Evolutionary conservation across 2,113 vertebrate genomes (phyloP).

Genomic region (Nematolebias whitei): DNA sequence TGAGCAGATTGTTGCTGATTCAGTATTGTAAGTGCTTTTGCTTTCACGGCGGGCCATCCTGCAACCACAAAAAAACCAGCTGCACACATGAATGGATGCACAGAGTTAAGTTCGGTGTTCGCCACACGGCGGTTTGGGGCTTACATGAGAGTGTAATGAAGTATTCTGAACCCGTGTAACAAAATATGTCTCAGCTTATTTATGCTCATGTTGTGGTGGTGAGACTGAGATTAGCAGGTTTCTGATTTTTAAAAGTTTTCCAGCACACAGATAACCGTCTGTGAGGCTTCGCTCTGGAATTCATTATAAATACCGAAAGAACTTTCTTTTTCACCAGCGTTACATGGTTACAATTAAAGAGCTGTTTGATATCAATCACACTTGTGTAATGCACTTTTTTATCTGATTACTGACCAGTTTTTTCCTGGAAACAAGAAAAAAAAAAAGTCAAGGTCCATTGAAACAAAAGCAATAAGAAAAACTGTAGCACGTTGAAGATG

Average conservation of each 20-base stretch:
- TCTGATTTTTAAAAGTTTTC: conserved; percentile 27
- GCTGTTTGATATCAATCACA: conserved; percentile 24
- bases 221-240: conserved; percentile 18
- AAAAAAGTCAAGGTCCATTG: neutral
- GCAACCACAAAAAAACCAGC: conserved; percentile 52
- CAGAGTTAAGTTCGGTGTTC: neutral
- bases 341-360: conserved; percentile 17
- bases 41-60: conserved; percentile 66
- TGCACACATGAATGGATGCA: conserved; percentile 35
- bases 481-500: neutral
- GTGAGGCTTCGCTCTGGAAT: conserved; percentile 12
- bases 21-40: conserved; percentile 55
- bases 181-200: conserved; percentile 47
- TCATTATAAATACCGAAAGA: conserved; percentile 9
- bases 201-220: conserved; percentile 49
- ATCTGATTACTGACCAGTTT: neutral
- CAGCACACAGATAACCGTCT: conserved; percentile 19
- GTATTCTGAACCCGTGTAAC: conserved; percentile 32
- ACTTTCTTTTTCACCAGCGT: neutral
- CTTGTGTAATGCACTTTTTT: conserved; percentile 18
- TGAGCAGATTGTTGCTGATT: conserved; percentile 65
- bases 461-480: neutral
- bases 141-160: conserved; percentile 28
- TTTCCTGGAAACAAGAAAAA: conserved; percentile 5
- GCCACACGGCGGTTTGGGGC: conserved; percentile 21